Percentiles rank a stretch among this genome's conserved stretches.
Conservation (phyloP, 2,888 invertebrate species). For the Pollenia angustigena region DNA sequence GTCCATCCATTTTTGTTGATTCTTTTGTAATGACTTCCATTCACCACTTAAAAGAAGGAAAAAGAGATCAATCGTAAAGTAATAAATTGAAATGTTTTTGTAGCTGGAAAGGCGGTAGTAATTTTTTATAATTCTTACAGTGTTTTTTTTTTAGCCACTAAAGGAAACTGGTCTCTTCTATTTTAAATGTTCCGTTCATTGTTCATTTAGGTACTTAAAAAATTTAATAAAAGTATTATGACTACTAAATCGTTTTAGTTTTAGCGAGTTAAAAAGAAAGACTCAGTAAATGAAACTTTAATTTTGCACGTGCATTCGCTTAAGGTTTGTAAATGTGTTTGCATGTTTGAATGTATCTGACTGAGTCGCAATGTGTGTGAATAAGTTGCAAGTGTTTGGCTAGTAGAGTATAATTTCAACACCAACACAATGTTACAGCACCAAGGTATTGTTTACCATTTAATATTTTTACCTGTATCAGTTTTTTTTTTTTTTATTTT, state of each 20-base stretch:
- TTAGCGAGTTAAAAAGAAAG: conserved; percentile 2
- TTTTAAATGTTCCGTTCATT: conserved; percentile 14
- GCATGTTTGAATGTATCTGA: not conserved
- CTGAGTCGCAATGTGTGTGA: not conserved
- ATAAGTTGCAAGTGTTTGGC: conserved; percentile 29
- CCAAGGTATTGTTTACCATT: conserved; percentile 37
- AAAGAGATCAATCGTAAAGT: conserved; percentile 56
- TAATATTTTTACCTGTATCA: conserved; percentile 48
- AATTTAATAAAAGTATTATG: conserved; percentile 56
- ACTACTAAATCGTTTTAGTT: conserved; percentile 55
- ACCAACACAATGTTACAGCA: conserved; percentile 55
- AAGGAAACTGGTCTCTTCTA: conserved; percentile 16
- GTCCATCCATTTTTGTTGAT: conserved; percentile 33
- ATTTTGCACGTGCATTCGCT: conserved; percentile 43
- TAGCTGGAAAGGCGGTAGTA: conserved; percentile 32
- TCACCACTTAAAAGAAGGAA: not conserved
- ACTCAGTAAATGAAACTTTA: not conserved
- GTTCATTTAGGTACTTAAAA: conserved; percentile 31
- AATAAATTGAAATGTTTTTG: conserved; percentile 65
- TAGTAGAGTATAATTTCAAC: conserved; percentile 44
- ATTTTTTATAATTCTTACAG: not conserved
- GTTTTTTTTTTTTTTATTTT: conserved; percentile 8
- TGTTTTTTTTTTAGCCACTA: not conserved
- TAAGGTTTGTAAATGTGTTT: not conserved
- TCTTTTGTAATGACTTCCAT: conserved; percentile 50